phyloP scores from a whole-genome alignment of 2,113 vertebrate species.

The Cyphomyrus plagiostoma region DNA sequence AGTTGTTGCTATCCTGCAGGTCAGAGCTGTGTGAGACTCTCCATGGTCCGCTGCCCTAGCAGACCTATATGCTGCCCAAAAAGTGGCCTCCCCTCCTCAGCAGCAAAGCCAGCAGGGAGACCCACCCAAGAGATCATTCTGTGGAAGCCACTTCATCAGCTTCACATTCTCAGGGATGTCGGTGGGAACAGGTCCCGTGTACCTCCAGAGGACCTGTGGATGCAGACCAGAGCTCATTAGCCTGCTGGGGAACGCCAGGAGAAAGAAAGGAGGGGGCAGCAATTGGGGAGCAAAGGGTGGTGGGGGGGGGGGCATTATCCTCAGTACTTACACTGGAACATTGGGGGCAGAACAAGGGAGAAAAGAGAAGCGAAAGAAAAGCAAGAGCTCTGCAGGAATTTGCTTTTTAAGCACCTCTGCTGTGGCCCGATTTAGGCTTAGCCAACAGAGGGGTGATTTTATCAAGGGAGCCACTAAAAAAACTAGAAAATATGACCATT shows the following conservation, averaged over 20 bases:
- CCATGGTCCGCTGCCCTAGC: too few species aligned
- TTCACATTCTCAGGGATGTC: constrained; percentile 74
- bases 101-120: neutral
- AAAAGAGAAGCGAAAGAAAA: neutral
- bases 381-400: neutral
- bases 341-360: neutral
- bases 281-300: neutral
- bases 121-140: constrained; percentile 87
- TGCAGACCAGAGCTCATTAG: neutral
- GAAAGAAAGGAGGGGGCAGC: neutral
- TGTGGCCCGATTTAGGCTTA: neutral
- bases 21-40: neutral
- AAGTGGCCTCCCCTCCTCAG: neutral
- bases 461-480: neutral
- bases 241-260: neutral
- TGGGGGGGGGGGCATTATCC: neutral
- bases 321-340: neutral
- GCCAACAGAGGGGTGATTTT: neutral
- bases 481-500: neutral
- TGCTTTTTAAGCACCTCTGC: neutral
- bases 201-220: constrained; percentile 81
- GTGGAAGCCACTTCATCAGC: constrained; percentile 86
- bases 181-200: constrained; percentile 60
- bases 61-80: neutral
- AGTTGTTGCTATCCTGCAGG: too few species aligned